Evolutionary conservation across 2,113 vertebrate genomes (phyloP).

Genomic region (Taxidea taxus): DNA sequence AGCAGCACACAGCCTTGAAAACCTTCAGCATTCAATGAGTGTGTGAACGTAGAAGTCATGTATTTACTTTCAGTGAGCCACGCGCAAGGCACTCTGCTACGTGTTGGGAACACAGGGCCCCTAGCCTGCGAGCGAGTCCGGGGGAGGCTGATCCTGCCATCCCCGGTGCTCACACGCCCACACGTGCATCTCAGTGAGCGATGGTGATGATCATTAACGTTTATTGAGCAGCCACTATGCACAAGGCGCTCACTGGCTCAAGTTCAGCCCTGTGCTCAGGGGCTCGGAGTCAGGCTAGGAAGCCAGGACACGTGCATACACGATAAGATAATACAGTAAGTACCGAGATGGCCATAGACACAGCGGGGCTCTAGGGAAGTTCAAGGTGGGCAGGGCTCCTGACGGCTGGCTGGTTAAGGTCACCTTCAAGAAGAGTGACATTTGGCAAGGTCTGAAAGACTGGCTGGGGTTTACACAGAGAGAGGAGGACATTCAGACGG

Average conservation of each 20-base stretch:
- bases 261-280: background rate
- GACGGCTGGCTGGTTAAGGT: background rate
- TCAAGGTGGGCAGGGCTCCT: background rate
- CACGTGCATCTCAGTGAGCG: background rate
- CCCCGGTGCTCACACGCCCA: fast-evolving
- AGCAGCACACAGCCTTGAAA: background rate
- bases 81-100: background rate
- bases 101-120: background rate
- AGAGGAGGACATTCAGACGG: background rate
- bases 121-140: background rate
- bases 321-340: background rate
- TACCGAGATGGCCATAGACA: background rate
- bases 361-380: fast-evolving
- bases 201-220: background rate
- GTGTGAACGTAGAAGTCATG: background rate
- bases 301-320: background rate
- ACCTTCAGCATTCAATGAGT: background rate
- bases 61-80: background rate
- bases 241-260: background rate
- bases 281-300: background rate
- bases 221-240: background rate
- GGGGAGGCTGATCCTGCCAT: background rate
- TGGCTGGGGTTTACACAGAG: background rate
- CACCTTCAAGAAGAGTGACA: background rate
- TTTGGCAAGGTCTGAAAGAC: background rate